Base-by-base conservation (phyloP, 2,888 invertebrate genomes). In the Gryllus longicercus region DNA sequence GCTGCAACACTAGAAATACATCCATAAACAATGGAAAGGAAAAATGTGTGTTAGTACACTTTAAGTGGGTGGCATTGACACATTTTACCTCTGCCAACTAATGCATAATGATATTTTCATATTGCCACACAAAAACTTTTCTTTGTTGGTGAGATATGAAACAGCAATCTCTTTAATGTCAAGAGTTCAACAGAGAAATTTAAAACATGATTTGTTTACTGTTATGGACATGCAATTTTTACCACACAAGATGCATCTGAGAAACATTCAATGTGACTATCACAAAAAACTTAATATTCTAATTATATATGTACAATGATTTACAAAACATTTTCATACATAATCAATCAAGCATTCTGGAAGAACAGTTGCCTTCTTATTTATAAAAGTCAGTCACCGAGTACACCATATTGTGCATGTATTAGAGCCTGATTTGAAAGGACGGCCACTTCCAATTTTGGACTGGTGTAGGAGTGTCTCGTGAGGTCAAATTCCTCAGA, bases 341-440 rank as follows among this genome's bases (percentile, higher is more conserved):
- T 63, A 63, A 4, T 18, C n/a, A 63, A 63, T 63, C 63, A 63
- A 63, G 63, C 63, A 14, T n/a, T 63, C 63, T 63, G 63, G 63
- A 63, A 63, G 63, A 63, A 63, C 63, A 63, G 63, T 63, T 63
- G 63, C 63, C 63, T 63, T 63, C 63, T 1, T 63, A 18, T 18
- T 63, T 63, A 63, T n/a, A 63, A 63, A 63, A 63, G 63, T 63
- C 63, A 63, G 63, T 63, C 63, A 63, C 63, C n/a, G 63, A 63
- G 63, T n/a, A 63, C 63, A 63, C 14, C 63, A 18, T 18, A 14
- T 14, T n/a, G n/a, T 63, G 63, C 63, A 63, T 63, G 14, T 14
- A 18, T 63, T 63, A 63, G 63, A 63, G 63, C 63, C 63, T 63
- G 63, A 63, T 63, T 63, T 5, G 63, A 63, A 63, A 63, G 63